These are phyloP conservation scores for Phoenoteleia sp. DNA, from an alignment of 2,888 invertebrate species.

Conservation along the genomic window DNA sequence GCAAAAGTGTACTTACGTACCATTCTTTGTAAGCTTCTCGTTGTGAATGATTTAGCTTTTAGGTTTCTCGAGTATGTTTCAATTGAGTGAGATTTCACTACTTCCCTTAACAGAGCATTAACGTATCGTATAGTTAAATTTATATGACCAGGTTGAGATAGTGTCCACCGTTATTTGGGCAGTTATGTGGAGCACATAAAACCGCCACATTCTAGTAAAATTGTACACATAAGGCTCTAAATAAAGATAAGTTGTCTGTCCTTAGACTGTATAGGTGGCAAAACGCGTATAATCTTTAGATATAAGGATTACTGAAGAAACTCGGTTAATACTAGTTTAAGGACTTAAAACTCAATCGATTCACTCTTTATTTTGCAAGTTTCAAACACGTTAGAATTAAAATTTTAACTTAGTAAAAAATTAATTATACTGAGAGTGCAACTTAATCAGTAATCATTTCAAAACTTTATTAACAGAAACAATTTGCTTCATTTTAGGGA, in stretches of 20 bases:
- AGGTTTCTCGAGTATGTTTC: conserved; percentile 21
- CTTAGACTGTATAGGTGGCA: background rate
- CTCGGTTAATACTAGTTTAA: conserved; percentile 6
- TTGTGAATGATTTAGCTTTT: conserved; percentile 17
- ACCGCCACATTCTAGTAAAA: background rate
- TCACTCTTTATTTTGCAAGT: background rate
- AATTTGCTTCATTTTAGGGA: too few species aligned
- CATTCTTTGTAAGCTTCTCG: background rate
- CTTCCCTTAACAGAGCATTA: conserved; percentile 8
- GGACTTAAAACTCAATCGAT: background rate
- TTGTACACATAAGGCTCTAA: background rate
- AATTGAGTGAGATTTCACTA: conserved; percentile 17
- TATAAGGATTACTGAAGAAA: conserved; percentile 9
- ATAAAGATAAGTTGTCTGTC: background rate
- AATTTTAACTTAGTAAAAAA: too few species aligned
- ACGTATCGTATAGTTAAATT: conserved; percentile 4
- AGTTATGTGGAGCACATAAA: conserved; percentile 7
- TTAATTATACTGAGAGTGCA: too few species aligned
- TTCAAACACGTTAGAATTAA: too few species aligned
- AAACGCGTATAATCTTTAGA: conserved; percentile 14
- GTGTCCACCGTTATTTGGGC: conserved; percentile 12
- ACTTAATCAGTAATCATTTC: too few species aligned
- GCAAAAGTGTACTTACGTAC: background rate
- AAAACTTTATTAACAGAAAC: too few species aligned
- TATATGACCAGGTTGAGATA: conserved; percentile 23